Evolutionary conservation across 1,140 invertebrate species (phyloP).

Genomic region (Anthonomus grandis): DNA sequence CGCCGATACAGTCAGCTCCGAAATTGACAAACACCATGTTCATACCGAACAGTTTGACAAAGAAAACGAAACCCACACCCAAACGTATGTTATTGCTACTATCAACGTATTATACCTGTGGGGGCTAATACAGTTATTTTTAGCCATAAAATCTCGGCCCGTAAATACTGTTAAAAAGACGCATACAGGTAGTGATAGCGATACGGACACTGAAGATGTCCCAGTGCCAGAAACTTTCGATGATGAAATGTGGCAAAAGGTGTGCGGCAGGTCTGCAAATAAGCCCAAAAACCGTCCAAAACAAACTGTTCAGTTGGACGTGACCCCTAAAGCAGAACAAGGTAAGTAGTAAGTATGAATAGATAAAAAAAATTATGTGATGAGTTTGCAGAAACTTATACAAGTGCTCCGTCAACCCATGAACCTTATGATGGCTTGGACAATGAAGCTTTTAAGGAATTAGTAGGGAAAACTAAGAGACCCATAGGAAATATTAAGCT

Average conservation of each 20-base stretch:
- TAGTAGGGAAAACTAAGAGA: slow-evolving; percentile 36
- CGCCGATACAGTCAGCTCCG: slow-evolving; percentile 36
- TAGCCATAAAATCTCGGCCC: too few relatives aligned
- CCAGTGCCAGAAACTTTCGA: slow-evolving; percentile 43
- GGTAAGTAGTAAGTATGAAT: not conserved
- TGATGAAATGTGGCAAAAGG: slow-evolving; percentile 44
- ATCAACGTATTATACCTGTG: too few relatives aligned
- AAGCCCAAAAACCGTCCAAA: slow-evolving; percentile 18
- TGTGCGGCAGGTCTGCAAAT: slow-evolving; percentile 39
- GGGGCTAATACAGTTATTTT: too few relatives aligned
- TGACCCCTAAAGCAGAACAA: slow-evolving; percentile 7
- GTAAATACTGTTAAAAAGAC: not conserved
- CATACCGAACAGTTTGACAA: slow-evolving; percentile 27
- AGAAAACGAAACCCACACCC: slow-evolving; percentile 19
- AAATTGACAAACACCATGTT: slow-evolving; percentile 35
- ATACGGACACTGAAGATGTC: slow-evolving; percentile 41
- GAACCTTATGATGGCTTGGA: slow-evolving; percentile 45
- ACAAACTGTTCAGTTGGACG: slow-evolving; percentile 1
- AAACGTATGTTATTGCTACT: slow-evolving; percentile 23
- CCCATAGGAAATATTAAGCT: slow-evolving; percentile 37
- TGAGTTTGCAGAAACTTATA: too few relatives aligned
- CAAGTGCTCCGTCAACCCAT: slow-evolving; percentile 40
- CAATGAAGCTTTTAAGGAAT: slow-evolving; percentile 44
- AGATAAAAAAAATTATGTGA: slow-evolving; percentile 27
- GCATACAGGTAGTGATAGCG: slow-evolving; percentile 25